Percentiles rank a stretch among this genome's conserved stretches.
Conservation (phyloP, 2,888 invertebrate genomes). For the Dione vanillae region DNA sequence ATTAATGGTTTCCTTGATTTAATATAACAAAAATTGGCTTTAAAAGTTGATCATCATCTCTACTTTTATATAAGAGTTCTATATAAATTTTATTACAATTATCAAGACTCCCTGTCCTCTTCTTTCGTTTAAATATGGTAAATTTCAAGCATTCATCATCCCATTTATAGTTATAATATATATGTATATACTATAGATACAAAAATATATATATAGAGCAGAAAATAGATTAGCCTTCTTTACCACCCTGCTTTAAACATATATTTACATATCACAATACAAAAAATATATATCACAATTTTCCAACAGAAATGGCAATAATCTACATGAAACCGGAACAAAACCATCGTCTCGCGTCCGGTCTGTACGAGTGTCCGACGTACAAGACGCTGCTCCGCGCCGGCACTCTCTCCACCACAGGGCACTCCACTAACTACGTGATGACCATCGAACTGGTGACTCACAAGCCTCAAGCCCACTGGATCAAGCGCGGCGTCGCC, state of each 20-base stretch:
- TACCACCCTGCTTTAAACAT: not conserved
- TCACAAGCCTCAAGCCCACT: slow-evolving; percentile 86
- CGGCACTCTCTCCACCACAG: slow-evolving; percentile 91
- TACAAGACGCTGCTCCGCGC: slow-evolving; percentile 91
- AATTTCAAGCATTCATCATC: too few relatives aligned
- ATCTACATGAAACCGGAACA: slow-evolving; percentile 89
- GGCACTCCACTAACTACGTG: slow-evolving; percentile 93
- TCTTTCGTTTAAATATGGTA: too few relatives aligned
- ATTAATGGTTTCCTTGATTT: too few relatives aligned
- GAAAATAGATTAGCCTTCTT: too few relatives aligned
- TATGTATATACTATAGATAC: too few relatives aligned
- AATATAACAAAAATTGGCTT: too few relatives aligned
- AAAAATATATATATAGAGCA: too few relatives aligned
- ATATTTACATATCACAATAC: not conserved
- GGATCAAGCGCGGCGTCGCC: slow-evolving; percentile 91
- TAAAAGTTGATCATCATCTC: too few relatives aligned
- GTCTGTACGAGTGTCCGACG: slow-evolving; percentile 88
- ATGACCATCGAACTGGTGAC: slow-evolving; percentile 89
- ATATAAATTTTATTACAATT: too few relatives aligned
- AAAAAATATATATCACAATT: not conserved
- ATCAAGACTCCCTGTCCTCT: too few relatives aligned
- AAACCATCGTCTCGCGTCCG: slow-evolving; percentile 77
- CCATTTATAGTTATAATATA: too few relatives aligned
- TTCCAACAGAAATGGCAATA: slow-evolving; percentile 85
- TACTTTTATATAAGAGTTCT: too few relatives aligned